Evolutionary conservation across 2,888 invertebrate species (phyloP).

Genomic region (Hypomecis atomaria): DNA sequence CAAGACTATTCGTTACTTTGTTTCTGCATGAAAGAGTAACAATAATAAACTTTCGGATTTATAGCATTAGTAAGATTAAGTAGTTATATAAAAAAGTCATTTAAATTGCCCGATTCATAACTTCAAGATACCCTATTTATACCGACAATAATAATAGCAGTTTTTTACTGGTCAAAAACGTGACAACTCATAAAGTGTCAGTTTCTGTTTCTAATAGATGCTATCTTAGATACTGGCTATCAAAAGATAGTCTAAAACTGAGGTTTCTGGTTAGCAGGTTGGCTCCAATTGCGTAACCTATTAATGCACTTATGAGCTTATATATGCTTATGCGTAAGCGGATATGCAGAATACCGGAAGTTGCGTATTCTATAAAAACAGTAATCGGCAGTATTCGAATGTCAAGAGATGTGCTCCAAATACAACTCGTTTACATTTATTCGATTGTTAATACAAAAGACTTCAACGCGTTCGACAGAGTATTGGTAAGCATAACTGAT

Average conservation of each 20-base stretch:
- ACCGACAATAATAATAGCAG: no score
- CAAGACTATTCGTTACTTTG: no score
- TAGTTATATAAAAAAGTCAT: no score
- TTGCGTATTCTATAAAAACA: conserved; percentile 3
- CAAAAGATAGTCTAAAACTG: conserved; percentile 6
- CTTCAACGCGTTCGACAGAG: conserved; percentile 19
- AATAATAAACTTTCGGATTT: no score
- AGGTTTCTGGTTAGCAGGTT: conserved; percentile 34
- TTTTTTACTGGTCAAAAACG: no score
- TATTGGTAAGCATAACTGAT: neutral
- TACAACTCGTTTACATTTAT: neutral
- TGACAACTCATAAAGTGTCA: no score
- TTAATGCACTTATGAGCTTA: conserved; percentile 27
- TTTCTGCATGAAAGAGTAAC: no score
- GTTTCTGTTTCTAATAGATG: neutral
- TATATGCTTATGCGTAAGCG: conserved; percentile 26
- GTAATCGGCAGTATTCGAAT: no score
- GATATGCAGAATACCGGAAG: conserved; percentile 27
- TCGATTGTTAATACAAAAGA: conserved; percentile 14
- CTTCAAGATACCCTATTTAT: no score
- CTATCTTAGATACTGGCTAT: conserved; percentile 13
- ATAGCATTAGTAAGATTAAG: no score
- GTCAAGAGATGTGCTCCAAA: neutral
- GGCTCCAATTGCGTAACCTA: conserved; percentile 35
- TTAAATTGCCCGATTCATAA: no score